Conservation (phyloP, 2,113 vertebrate genomes). For the Corapipo altera region DNA sequence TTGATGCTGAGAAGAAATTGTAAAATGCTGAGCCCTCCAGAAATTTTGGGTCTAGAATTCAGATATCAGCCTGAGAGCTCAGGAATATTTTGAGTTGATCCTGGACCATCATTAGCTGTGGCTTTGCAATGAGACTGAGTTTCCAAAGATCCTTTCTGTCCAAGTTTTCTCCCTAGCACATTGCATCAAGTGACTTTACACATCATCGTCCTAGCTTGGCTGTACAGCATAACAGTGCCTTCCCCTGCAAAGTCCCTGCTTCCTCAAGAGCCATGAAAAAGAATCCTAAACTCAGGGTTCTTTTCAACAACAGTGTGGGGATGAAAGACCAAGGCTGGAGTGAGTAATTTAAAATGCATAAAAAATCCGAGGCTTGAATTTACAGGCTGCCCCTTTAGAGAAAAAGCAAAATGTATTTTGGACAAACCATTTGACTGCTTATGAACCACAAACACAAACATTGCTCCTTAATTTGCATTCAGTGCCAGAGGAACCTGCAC, state of each 20-base stretch:
- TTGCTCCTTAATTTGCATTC: slow-evolving; percentile 68
- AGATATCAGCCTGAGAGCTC: background rate
- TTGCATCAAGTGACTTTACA: background rate
- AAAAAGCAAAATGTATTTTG: slow-evolving; percentile 56
- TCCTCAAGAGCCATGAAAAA: background rate
- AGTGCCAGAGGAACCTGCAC: slow-evolving; percentile 32
- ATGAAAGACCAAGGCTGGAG: slow-evolving; percentile 43
- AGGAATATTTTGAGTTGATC: background rate
- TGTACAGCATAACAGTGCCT: background rate
- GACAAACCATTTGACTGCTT: slow-evolving; percentile 66
- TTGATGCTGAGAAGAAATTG: background rate
- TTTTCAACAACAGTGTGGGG: background rate
- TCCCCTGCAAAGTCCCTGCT: background rate
- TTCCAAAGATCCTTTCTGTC: background rate
- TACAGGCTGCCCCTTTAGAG: slow-evolving; percentile 35
- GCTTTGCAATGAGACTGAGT: background rate
- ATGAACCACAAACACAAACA: slow-evolving; percentile 65
- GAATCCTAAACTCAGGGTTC: slow-evolving; percentile 26
- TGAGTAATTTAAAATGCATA: slow-evolving; percentile 54
- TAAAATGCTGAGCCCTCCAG: background rate
- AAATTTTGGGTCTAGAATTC: background rate
- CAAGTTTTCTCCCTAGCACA: background rate
- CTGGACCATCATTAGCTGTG: background rate
- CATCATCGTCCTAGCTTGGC: background rate
- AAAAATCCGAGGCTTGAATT: slow-evolving; percentile 27